Conservation (phyloP, 2,888 invertebrate genomes). For the Brachylomia viminalis region DNA sequence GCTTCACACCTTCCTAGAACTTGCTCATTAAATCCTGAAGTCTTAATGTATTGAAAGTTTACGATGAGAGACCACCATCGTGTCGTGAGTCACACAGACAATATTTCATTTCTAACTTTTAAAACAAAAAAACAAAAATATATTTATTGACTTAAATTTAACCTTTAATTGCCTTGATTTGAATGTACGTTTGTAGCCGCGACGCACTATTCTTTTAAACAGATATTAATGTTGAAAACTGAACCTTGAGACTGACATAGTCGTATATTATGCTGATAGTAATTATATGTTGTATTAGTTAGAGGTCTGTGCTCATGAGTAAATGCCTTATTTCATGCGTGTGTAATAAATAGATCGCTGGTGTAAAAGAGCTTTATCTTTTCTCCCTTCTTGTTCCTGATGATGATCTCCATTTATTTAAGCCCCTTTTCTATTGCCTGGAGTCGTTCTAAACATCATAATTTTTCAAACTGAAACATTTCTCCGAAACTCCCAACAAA, state of each 20-base stretch:
- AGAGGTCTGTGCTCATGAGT: background rate
- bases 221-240: constrained; percentile 42
- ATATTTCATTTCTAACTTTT: constrained; percentile 50
- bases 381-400: background rate
- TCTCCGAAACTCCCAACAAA: constrained; percentile 27
- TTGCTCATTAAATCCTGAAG: constrained; percentile 59
- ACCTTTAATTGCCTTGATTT: constrained; percentile 49
- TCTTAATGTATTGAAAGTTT: constrained; percentile 46
- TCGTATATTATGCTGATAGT: constrained; percentile 33
- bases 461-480: constrained; percentile 12
- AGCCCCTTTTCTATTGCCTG: constrained; percentile 17
- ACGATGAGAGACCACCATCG: constrained; percentile 49
- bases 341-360: background rate
- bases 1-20: constrained; percentile 69
- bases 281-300: constrained; percentile 15
- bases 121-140: no score
- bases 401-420: constrained; percentile 29
- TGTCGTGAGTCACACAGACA: constrained; percentile 49
- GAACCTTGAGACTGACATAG: constrained; percentile 29
- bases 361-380: background rate
- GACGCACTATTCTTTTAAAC: constrained; percentile 17
- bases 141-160: no score
- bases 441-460: constrained; percentile 6
- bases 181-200: constrained; percentile 24
- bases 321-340: constrained; percentile 17